These are phyloP conservation scores for Coremacera marginata DNA, from an alignment of 2,888 invertebrate species.

Conservation along the genomic window DNA sequence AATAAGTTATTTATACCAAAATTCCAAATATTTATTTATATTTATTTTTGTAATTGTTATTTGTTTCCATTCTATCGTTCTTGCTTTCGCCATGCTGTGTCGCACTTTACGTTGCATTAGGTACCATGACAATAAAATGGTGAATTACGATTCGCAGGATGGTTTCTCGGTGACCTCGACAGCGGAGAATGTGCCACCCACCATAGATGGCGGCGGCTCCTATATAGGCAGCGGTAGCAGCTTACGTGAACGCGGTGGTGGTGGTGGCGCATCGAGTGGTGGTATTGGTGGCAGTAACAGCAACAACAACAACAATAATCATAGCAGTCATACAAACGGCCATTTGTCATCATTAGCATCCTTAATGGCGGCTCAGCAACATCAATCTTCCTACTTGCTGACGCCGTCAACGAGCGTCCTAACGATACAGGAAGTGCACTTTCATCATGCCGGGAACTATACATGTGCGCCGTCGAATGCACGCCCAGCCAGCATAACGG, in stretches of 20 bases:
- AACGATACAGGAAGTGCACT: slow-evolving; percentile 75
- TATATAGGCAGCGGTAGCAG: slow-evolving; percentile 69
- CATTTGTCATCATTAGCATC: slow-evolving; percentile 47
- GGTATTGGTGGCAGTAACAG: slow-evolving; percentile 40
- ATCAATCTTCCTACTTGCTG: slow-evolving; percentile 60
- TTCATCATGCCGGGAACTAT: slow-evolving; percentile 82
- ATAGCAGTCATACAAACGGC: slow-evolving; percentile 48
- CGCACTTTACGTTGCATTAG: slow-evolving; percentile 59
- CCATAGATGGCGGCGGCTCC: slow-evolving; percentile 64
- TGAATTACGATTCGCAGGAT: slow-evolving; percentile 84
- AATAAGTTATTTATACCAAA: not conserved
- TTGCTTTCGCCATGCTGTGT: not conserved
- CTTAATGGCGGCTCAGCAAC: slow-evolving; percentile 46
- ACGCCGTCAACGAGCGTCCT: slow-evolving; percentile 73
- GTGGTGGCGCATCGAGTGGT: not conserved
- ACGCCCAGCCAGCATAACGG: slow-evolving; percentile 79
- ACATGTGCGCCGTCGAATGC: slow-evolving; percentile 86
- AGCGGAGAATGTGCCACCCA: slow-evolving; percentile 53
- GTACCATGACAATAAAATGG: slow-evolving; percentile 88
- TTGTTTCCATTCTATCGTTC: not conserved
- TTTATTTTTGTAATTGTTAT: not conserved
- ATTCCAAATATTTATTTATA: not conserved
- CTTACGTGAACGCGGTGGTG: slow-evolving; percentile 18
- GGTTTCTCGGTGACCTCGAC: slow-evolving; percentile 70
- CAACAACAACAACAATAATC: slow-evolving; percentile 46